Conservation (phyloP, 64 coral and sea anemone genomes). For the Cladopsammia gracilis region DNA sequence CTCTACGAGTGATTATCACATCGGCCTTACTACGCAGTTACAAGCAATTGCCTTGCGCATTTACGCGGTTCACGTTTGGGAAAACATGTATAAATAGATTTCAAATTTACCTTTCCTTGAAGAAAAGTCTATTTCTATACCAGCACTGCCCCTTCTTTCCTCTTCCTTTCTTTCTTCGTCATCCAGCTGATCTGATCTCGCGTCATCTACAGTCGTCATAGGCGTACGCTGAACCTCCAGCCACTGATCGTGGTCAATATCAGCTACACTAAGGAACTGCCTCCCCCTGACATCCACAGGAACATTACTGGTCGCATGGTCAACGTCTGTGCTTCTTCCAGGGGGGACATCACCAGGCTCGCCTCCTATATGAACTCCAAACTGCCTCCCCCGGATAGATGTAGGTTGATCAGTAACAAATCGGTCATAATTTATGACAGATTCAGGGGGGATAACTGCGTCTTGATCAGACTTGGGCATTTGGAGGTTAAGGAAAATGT, state of each 20-base stretch:
- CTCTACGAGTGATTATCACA: no score
- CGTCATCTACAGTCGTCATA: neutral
- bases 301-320: neutral
- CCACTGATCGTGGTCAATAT: constrained; percentile 87
- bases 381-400: neutral
- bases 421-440: neutral
- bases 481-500: constrained; percentile 83
- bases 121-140: neutral
- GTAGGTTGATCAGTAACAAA: neutral
- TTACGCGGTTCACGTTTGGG: no score
- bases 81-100: neutral
- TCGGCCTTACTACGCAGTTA: no score
- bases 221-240: constrained; percentile 59
- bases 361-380: neutral
- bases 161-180: neutral
- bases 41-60: no score
- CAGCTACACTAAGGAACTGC: constrained; percentile 90
- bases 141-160: neutral
- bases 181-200: no score
- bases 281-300: constrained; percentile 9
- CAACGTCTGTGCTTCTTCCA: neutral
- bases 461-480: constrained; percentile 47
- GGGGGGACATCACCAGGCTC: neutral
- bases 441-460: neutral
- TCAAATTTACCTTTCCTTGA: neutral